Evolutionary conservation across 92 coral and sea anemone genomes (phyloP).

Genomic region (Epizoanthus stellaris): DNA sequence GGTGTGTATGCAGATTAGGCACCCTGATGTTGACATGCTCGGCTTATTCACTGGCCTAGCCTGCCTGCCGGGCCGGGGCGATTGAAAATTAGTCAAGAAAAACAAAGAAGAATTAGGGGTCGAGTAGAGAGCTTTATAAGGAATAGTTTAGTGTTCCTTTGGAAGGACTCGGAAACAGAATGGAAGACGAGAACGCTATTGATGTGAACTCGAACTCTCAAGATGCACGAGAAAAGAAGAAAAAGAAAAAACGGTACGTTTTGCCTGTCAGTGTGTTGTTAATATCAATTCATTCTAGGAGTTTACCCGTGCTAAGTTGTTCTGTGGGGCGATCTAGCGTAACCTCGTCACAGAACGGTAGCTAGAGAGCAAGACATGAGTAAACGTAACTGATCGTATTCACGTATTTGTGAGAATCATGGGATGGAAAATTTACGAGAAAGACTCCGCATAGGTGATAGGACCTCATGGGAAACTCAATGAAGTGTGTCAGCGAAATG

Average conservation of each 20-base stretch:
- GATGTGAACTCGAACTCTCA: not conserved
- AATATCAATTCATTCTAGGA: no score
- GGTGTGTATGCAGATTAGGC: conserved; percentile 3
- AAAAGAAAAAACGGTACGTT: conserved; percentile 36
- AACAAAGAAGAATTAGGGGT: not conserved
- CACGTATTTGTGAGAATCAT: no score
- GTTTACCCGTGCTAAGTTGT: no score
- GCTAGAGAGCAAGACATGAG: no score
- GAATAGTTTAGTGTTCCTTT: conserved; percentile 8
- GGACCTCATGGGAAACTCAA: no score
- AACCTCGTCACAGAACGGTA: no score
- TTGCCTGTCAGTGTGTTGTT: no score
- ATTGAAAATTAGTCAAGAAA: conserved; percentile 6
- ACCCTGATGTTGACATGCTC: not conserved
- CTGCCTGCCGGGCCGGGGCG: not conserved
- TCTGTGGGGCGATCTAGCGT: no score
- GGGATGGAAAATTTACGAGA: no score
- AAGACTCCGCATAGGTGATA: no score
- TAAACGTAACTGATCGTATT: no score
- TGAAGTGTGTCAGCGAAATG: no score
- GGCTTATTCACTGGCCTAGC: not conserved
- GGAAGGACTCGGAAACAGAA: not conserved
- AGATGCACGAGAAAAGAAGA: conserved; percentile 28
- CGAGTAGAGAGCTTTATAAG: conserved; percentile 12
- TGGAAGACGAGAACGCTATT: conserved; percentile 14